Percentiles rank a stretch among this genome's conserved stretches.
Evolutionary conservation across 2,113 vertebrate species (phyloP).

Genomic region (Cyprinus carpio): DNA sequence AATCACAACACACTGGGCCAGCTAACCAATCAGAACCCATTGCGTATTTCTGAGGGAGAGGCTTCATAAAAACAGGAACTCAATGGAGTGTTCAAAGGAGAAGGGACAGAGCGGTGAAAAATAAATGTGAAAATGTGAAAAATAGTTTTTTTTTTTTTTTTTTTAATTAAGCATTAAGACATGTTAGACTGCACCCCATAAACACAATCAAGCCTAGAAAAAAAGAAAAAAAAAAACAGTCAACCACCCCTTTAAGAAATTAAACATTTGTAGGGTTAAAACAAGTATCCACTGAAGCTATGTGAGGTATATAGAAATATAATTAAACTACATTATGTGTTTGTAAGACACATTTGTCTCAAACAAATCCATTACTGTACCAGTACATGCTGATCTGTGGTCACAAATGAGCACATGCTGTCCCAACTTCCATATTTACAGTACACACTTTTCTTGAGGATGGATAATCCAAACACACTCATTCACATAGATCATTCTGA

Average conservation of each 20-base stretch:
- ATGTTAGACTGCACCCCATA: no score
- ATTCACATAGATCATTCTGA: conserved; percentile 73
- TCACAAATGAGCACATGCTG: not conserved
- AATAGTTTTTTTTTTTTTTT: no score
- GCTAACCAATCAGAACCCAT: no score
- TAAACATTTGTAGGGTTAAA: not conserved
- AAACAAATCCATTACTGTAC: conserved; percentile 13
- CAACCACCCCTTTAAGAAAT: not conserved
- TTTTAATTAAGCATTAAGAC: no score
- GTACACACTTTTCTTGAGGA: not conserved
- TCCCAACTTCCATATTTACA: not conserved
- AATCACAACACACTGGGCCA: no score
- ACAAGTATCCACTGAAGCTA: not conserved
- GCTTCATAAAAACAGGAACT: no score
- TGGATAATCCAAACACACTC: not conserved
- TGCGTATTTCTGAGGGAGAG: no score
- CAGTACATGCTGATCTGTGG: not conserved
- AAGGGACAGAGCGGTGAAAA: no score
- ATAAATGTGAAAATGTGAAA: no score
- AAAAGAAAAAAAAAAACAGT: no score
- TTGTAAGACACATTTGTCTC: conserved; percentile 18
- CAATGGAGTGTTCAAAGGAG: no score
- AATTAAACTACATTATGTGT: not conserved
- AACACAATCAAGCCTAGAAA: no score
- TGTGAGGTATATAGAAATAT: conserved; percentile 10